Base-by-base conservation (phyloP, 2,797 vertebrate species). In the Astyanax mexicanus region DNA sequence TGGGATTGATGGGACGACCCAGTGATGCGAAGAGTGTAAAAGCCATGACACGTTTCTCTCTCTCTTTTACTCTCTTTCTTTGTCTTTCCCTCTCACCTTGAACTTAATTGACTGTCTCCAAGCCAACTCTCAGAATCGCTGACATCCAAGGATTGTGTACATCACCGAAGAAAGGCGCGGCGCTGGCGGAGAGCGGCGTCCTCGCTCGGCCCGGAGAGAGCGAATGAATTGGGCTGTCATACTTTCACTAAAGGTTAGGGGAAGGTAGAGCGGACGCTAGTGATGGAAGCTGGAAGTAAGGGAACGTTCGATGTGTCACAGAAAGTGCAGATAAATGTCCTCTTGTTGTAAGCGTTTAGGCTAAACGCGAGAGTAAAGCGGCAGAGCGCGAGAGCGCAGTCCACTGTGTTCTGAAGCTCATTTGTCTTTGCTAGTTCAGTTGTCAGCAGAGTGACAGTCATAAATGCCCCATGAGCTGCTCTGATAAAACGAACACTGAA, bases 71-170 rank as follows among this genome's bases (percentile, higher is more conserved):
- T n/a, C n/a, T n/a, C n/a, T 55, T 17, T 57, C 54, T 25, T 90
- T 23, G 19, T 51, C 19, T 57, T 17, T 57, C 38, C 29, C 23
- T 66, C 88, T 93, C 92, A 93, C 92, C 92, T 93, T 93, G 90
- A 92, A 90, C 87, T 84, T 92, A 92, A 94, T 92, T 92, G 92
- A 91, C 87, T 91, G 88, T 87, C 85, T 87, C 84, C 86, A 80
- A 87, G 86, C 84, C 75, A 72, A 78, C 84, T 88, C 83, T 84
- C 3, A 83, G 87, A 91, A 91, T 81, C 83, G 91, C 91, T 91
- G 92, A 91, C 89, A 81, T 80, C 45, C 73, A 70, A 67, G 69
- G 69, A 67, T 71, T 64, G 44, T 10, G 73, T 58, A 60, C 64
- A 68, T 74, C 60, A 45, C n/a, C 37, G 42, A 40, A 67, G 25